Conservation (phyloP, 92 coral and sea anemone genomes). For the Phymanthus crucifer region DNA sequence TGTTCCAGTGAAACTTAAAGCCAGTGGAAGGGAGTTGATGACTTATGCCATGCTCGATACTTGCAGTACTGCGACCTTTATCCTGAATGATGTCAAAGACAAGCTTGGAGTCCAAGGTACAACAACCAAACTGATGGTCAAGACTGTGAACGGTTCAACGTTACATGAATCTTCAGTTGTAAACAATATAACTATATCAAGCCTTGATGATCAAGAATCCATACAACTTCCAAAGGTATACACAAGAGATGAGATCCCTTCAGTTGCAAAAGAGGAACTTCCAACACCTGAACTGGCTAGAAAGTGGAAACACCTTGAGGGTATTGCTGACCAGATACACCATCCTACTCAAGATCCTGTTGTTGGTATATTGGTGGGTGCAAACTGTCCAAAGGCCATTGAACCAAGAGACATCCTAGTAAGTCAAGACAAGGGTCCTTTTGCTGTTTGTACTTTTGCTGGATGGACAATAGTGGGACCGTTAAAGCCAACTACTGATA, state of each 20-base stretch:
- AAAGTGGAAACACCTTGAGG: conserved; percentile 36
- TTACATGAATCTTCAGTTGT: conserved; percentile 31
- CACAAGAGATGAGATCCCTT: conserved; percentile 14
- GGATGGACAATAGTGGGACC: conserved; percentile 60
- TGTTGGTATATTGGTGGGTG: conserved; percentile 49
- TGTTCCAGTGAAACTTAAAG: conserved; percentile 48
- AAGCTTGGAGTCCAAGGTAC: conserved; percentile 19
- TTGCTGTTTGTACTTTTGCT: conserved; percentile 47
- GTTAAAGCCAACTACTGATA: background rate
- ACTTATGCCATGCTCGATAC: conserved; percentile 61
- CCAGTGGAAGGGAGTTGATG: conserved; percentile 26
- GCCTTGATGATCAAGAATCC: conserved; percentile 18
- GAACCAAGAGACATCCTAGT: conserved; percentile 40
- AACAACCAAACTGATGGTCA: conserved; percentile 33
- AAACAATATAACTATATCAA: conserved; percentile 19
- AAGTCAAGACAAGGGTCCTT: conserved; percentile 45
- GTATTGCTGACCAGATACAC: conserved; percentile 22
- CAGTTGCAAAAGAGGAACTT: conserved; percentile 35
- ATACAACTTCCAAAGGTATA: conserved; percentile 1
- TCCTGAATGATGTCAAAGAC: conserved; percentile 20
- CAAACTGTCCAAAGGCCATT: conserved; percentile 52
- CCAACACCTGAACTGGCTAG: conserved; percentile 34
- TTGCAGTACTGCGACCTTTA: conserved; percentile 50
- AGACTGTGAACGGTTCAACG: conserved; percentile 40
- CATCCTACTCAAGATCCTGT: conserved; percentile 21